A percentile compares a stretch with the other conserved stretches of the same genome.
Conservation (phyloP, 2,797 vertebrate genomes). For the Sebastes variabilis region DNA sequence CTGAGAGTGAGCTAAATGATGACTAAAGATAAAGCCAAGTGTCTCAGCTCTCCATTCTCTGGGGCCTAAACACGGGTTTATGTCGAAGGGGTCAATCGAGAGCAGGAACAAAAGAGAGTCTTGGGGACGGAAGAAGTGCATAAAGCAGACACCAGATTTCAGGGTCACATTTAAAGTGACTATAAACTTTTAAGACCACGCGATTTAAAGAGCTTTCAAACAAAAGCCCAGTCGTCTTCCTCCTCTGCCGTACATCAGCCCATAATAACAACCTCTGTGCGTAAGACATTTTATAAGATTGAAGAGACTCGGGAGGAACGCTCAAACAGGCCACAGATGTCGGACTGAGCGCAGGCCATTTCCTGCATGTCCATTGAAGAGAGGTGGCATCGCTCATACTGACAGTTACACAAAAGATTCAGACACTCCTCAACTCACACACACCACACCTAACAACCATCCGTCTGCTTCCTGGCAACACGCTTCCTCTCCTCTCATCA, state of each 20-base stretch:
- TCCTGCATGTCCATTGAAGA: background rate
- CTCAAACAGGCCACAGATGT: constrained; percentile 1
- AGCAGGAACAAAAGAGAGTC: constrained; percentile 1
- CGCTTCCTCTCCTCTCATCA: background rate
- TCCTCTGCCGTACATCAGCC: constrained; percentile 3
- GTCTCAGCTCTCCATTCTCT: background rate
- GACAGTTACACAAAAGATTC: constrained; percentile 39
- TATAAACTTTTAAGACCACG: constrained; percentile 3
- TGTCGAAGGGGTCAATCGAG: background rate
- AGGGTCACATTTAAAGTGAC: background rate
- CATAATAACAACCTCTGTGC: constrained; percentile 23
- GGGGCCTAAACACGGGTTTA: background rate
- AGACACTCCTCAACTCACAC: background rate
- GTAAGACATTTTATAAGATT: constrained; percentile 18
- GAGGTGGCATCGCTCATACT: constrained; percentile 21
- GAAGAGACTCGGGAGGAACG: constrained; percentile 13
- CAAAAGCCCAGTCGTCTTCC: constrained; percentile 27
- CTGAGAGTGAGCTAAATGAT: constrained; percentile 39
- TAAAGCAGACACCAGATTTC: background rate
- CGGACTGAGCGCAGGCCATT: background rate
- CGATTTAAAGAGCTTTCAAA: constrained; percentile 46
- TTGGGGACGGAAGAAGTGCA: background rate
- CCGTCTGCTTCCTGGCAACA: constrained; percentile 4
- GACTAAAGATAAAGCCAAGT: constrained; percentile 10
- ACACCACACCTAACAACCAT: background rate